These are phyloP conservation scores for Gymnopithys bicolor DNA, from an alignment of 2,797 vertebrate species.

Conservation along the genomic window DNA sequence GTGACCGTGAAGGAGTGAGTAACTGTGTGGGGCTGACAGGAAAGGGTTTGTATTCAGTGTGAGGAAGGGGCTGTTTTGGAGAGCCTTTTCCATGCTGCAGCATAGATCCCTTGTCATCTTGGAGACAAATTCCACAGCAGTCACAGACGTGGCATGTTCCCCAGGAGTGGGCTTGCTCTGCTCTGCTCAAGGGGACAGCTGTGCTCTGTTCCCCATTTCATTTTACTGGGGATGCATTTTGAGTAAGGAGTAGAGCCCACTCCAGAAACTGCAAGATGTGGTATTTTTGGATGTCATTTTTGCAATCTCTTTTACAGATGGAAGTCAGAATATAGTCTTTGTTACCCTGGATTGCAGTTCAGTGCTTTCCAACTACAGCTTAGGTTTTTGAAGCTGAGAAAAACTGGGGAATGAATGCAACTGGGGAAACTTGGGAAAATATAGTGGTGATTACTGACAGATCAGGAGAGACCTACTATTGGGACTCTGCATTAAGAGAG, in stretches of 20 bases:
- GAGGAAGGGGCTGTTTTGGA: background rate
- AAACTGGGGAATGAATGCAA: background rate
- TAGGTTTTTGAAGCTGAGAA: background rate
- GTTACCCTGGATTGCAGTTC: background rate
- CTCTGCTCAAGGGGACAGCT: background rate
- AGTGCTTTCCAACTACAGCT: background rate
- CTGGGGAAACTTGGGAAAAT: background rate
- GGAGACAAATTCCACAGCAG: background rate
- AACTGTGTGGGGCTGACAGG: background rate
- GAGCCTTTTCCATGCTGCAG: background rate
- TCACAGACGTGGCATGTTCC: background rate
- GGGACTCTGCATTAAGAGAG: background rate
- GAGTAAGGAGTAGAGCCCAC: background rate
- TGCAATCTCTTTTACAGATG: background rate
- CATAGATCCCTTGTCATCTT: background rate
- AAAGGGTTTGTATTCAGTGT: background rate
- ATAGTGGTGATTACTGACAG: background rate
- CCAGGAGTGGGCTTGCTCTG: background rate
- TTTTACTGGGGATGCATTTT: background rate
- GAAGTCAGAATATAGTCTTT: background rate
- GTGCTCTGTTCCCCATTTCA: background rate
- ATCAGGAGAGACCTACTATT: background rate
- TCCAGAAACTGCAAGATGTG: background rate
- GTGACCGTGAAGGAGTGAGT: slow-evolving; percentile 78
- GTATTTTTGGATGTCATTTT: background rate